These are phyloP conservation scores for Anticlea derivata DNA, from an alignment of 2,888 invertebrate species.

Conservation along the genomic window DNA sequence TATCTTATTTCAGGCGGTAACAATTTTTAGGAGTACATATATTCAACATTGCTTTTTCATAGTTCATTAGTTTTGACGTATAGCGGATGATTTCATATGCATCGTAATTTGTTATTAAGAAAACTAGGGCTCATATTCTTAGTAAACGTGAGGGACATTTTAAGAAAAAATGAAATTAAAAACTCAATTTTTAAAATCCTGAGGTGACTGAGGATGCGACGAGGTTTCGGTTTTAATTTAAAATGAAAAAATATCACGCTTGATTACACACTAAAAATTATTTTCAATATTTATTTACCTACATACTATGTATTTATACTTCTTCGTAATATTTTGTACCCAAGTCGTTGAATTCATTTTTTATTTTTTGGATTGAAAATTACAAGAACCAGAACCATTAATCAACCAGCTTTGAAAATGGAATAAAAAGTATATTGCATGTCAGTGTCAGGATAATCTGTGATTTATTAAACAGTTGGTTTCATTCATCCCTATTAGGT, in stretches of 20 bases:
- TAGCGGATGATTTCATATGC: too few species aligned
- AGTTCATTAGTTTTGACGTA: background rate
- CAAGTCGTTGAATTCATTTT: conserved; percentile 1
- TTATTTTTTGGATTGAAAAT: conserved; percentile 16
- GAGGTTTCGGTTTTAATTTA: too few species aligned
- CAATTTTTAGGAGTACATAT: background rate
- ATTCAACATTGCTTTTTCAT: background rate
- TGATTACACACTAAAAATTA: too few species aligned
- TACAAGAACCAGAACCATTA: conserved; percentile 19
- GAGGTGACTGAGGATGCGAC: too few species aligned
- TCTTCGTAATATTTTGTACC: background rate
- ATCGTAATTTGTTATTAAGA: too few species aligned
- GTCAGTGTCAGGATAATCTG: conserved; percentile 24
- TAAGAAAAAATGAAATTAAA: too few species aligned
- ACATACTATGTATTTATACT: background rate
- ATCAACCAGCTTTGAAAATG: conserved; percentile 21
- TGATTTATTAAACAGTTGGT: conserved; percentile 25
- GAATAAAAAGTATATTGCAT: conserved; percentile 25
- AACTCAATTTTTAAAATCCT: too few species aligned
- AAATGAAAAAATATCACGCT: too few species aligned
- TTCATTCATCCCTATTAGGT: conserved; percentile 12
- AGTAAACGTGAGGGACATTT: too few species aligned
- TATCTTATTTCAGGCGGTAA: background rate
- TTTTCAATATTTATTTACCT: too few species aligned
- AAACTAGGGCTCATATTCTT: too few species aligned